Conservation (phyloP, 2,797 vertebrate species). For the Anguilla obscura region DNA sequence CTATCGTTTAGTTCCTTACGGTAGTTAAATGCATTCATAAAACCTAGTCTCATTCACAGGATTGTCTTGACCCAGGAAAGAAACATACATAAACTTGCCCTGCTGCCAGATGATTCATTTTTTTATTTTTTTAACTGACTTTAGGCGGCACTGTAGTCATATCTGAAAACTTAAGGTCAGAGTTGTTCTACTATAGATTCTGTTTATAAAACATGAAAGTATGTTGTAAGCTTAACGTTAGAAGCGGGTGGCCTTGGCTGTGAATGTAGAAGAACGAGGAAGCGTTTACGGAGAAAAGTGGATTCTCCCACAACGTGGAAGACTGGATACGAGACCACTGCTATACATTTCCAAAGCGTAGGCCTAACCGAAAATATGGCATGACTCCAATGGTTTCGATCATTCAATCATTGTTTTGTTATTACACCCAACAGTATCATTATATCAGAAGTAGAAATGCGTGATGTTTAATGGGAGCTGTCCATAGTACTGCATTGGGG, state of each 20-base stretch:
- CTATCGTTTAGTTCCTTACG: not conserved
- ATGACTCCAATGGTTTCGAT: not conserved
- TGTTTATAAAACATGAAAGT: not conserved
- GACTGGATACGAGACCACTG: not conserved
- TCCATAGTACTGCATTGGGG: constrained; percentile 69
- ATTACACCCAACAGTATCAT: not conserved
- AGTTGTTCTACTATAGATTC: not conserved
- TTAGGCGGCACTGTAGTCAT: not conserved
- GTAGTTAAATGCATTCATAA: not conserved
- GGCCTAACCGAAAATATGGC: not conserved
- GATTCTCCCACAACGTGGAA: not conserved
- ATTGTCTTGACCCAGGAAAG: not conserved
- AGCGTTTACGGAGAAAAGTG: not conserved
- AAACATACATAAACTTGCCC: not conserved
- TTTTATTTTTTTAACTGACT: not conserved
- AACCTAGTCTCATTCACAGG: not conserved
- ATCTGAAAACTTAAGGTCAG: not conserved
- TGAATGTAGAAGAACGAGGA: not conserved
- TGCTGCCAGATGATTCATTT: not conserved
- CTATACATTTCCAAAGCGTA: not conserved
- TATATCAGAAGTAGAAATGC: constrained; percentile 34
- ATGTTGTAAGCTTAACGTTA: not conserved
- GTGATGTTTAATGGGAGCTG: constrained; percentile 62
- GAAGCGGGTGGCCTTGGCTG: not conserved
- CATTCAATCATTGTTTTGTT: constrained; percentile 1